Conservation (phyloP, 2,888 invertebrate genomes). For the Syrphus vitripennis region DNA sequence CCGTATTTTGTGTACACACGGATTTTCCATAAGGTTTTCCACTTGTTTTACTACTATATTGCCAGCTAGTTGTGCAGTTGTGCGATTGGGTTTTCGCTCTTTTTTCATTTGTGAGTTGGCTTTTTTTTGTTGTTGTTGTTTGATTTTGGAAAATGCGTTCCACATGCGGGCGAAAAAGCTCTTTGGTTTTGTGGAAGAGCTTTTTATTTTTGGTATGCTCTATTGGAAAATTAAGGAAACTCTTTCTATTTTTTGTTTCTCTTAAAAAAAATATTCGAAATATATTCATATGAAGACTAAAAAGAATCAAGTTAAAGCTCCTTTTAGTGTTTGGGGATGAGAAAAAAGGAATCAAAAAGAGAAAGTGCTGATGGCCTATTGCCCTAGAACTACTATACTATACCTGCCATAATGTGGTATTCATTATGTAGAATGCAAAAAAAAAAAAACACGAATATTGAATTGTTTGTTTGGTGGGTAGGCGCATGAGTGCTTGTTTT, state of each 20-base stretch:
- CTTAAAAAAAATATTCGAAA: conserved; percentile 27
- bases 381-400: conserved; percentile 36
- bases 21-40: conserved; percentile 39
- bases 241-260: conserved; percentile 12
- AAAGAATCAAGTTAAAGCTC: not conserved
- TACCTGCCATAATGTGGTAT: conserved; percentile 18
- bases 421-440: conserved; percentile 18
- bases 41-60: conserved; percentile 42
- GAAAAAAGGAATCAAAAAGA: conserved; percentile 7
- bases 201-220: conserved; percentile 15
- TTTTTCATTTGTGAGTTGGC: too few species aligned
- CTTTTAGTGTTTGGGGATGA: not conserved
- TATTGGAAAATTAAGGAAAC: conserved; percentile 41
- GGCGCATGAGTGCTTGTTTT: conserved; percentile 43
- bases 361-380: conserved; percentile 64
- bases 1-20: conserved; percentile 25
- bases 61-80: conserved; percentile 27
- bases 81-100: not conserved
- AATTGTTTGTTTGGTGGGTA: conserved; percentile 10
- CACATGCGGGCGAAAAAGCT: conserved; percentile 51
- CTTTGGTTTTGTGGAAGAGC: conserved; percentile 52
- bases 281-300: not conserved
- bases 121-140: not conserved
- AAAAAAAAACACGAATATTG: too few species aligned
- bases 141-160: conserved; percentile 52